A percentile compares a stretch with the other conserved stretches of the same genome.
Conservation (phyloP, 2,113 vertebrate species). For the Passer montanus region DNA sequence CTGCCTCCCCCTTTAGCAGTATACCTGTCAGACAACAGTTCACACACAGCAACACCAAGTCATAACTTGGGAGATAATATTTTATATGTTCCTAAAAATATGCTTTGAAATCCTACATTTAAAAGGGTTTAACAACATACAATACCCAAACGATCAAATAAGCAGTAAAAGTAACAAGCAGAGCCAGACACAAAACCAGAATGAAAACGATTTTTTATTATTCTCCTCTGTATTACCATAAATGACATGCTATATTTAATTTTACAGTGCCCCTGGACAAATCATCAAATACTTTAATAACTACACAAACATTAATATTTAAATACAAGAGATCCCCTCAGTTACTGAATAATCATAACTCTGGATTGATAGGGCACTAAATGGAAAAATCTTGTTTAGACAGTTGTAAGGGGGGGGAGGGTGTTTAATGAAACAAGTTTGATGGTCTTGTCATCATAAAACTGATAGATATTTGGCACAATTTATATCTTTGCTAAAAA, state of each 20-base stretch:
- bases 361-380: constrained; percentile 69
- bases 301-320: constrained; percentile 78
- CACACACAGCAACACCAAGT: constrained; percentile 25
- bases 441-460: constrained; percentile 71
- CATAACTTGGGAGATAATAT: constrained; percentile 40
- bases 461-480: constrained; percentile 70
- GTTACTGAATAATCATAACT: constrained; percentile 69
- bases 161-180: constrained; percentile 35
- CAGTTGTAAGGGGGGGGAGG: constrained; percentile 57
- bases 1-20: constrained; percentile 33
- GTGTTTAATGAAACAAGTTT: constrained; percentile 73
- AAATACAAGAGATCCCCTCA: constrained; percentile 67
- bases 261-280: constrained; percentile 68
- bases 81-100: constrained; percentile 43
- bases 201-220: constrained; percentile 60
- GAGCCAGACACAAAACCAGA: constrained; percentile 55
- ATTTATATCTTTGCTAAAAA: constrained; percentile 71
- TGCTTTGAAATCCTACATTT: constrained; percentile 46
- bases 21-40: constrained; percentile 42
- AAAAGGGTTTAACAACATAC: constrained; percentile 33
- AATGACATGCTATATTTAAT: constrained; percentile 74
- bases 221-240: constrained; percentile 60
- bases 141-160: constrained; percentile 43
- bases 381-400: constrained; percentile 76
- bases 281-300: constrained; percentile 76